These are phyloP conservation scores for Takifugu flavidus DNA, from an alignment of 2,113 vertebrate genomes.

Conservation along the genomic window DNA sequence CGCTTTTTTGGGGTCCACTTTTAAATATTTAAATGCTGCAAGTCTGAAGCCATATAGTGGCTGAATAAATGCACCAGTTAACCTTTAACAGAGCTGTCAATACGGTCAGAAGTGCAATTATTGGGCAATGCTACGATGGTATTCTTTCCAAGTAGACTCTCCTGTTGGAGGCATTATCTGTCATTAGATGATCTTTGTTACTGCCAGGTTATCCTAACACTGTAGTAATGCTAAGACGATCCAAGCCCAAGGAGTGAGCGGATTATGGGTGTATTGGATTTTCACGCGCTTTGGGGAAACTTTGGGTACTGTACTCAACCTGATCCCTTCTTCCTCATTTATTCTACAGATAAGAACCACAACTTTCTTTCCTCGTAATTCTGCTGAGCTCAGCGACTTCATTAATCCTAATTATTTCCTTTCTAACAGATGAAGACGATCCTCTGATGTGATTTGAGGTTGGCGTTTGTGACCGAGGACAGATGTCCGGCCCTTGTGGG, in stretches of 20 bases:
- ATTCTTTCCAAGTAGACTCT: slow-evolving; percentile 6
- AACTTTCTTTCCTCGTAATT: slow-evolving; percentile 6
- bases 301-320: slow-evolving; percentile 21
- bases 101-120: not conserved
- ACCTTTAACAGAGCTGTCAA: slow-evolving; percentile 1
- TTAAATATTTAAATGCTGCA: no score
- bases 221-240: slow-evolving; percentile 43
- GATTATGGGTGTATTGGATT: slow-evolving; percentile 70
- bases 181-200: slow-evolving; percentile 13
- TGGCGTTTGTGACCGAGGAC: slow-evolving; percentile 33
- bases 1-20: no score
- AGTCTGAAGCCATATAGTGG: no score
- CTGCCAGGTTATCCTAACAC: slow-evolving; percentile 37
- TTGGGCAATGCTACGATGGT: not conserved
- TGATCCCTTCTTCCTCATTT: slow-evolving; percentile 8
- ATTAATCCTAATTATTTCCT: slow-evolving; percentile 19
- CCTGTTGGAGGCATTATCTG: not conserved
- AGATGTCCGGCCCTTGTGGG: slow-evolving; percentile 14
- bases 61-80: slow-evolving; percentile 7
- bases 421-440: slow-evolving; percentile 49
- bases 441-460: slow-evolving; percentile 37
- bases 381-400: not conserved
- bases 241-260: slow-evolving; percentile 47
- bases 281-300: slow-evolving; percentile 39
- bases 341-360: slow-evolving; percentile 9